A percentile compares a stretch with the other conserved stretches of the same genome.
These are phyloP conservation scores for Epicampocera succincta DNA, from an alignment of 2,888 invertebrate species.

Conservation along the genomic window DNA sequence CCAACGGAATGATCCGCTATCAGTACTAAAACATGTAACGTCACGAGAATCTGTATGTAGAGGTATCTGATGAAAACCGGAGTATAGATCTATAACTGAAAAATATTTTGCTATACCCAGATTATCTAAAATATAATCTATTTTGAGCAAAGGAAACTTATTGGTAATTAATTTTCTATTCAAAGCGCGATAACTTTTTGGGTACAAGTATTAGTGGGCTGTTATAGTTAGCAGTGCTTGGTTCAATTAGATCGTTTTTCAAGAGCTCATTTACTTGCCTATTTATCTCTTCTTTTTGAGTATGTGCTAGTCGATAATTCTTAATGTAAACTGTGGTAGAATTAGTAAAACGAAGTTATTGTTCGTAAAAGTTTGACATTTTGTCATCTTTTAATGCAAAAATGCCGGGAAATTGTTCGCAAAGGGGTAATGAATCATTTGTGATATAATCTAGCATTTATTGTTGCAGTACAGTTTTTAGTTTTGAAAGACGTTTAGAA, in stretches of 20 bases:
- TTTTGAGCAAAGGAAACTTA: not conserved
- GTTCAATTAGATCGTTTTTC: not conserved
- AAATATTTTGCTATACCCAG: slow-evolving; percentile 4
- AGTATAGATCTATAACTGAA: slow-evolving; percentile 18
- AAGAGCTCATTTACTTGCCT: not conserved
- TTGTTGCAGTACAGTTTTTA: not conserved
- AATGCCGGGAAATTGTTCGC: no score
- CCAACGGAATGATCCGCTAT: slow-evolving; percentile 13
- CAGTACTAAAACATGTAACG: slow-evolving; percentile 28
- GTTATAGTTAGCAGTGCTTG: not conserved
- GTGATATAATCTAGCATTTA: not conserved
- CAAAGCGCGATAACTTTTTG: slow-evolving; percentile 10
- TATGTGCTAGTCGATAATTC: not conserved
- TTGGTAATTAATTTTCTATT: slow-evolving; percentile 1
- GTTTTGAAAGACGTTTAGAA: not conserved
- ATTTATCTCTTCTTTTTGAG: not conserved
- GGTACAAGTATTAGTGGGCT: not conserved
- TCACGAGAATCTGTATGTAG: no score
- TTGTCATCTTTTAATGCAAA: slow-evolving; percentile 11
- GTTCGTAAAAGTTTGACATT: slow-evolving; percentile 27
- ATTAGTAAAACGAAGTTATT: not conserved
- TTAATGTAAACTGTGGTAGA: not conserved
- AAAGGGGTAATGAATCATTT: no score
- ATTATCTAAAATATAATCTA: slow-evolving; percentile 6
- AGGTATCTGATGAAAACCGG: no score